These are phyloP conservation scores for Corbicula japonica DNA, from an alignment of 2,888 invertebrate genomes.

Conservation along the genomic window DNA sequence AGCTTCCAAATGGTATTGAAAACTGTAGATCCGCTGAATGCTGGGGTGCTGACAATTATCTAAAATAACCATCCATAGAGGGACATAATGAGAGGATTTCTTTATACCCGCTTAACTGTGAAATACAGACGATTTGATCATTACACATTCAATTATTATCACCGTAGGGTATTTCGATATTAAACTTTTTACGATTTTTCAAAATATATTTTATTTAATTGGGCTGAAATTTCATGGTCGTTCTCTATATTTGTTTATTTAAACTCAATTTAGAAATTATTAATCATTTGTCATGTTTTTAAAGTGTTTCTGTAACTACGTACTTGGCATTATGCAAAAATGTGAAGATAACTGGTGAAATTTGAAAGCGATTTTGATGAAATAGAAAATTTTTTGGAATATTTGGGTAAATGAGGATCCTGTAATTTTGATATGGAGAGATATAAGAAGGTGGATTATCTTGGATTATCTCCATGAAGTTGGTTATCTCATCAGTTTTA, in stretches of 20 bases:
- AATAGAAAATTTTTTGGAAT: too few species aligned
- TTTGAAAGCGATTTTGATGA: too few species aligned
- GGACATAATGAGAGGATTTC: background rate
- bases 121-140: slow-evolving; percentile 27
- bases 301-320: slow-evolving; percentile 40
- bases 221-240: slow-evolving; percentile 7
- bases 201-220: background rate
- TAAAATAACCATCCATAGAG: slow-evolving; percentile 15
- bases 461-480: too few species aligned
- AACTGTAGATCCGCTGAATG: slow-evolving; percentile 13
- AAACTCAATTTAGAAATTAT: slow-evolving; percentile 45
- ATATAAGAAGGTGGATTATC: too few species aligned
- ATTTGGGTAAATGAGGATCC: too few species aligned
- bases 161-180: background rate
- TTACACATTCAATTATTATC: slow-evolving; percentile 18
- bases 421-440: too few species aligned
- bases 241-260: slow-evolving; percentile 42
- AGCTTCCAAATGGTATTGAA: slow-evolving; percentile 22
- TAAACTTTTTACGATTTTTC: background rate
- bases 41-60: slow-evolving; percentile 16
- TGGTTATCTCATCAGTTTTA: too few species aligned
- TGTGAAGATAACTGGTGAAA: too few species aligned
- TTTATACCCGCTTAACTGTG: slow-evolving; percentile 10
- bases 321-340: too few species aligned
- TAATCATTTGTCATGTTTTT: background rate